phyloP scores from a whole-genome alignment of 2,113 vertebrate species.

The Pangasianodon hypophthalmus region DNA sequence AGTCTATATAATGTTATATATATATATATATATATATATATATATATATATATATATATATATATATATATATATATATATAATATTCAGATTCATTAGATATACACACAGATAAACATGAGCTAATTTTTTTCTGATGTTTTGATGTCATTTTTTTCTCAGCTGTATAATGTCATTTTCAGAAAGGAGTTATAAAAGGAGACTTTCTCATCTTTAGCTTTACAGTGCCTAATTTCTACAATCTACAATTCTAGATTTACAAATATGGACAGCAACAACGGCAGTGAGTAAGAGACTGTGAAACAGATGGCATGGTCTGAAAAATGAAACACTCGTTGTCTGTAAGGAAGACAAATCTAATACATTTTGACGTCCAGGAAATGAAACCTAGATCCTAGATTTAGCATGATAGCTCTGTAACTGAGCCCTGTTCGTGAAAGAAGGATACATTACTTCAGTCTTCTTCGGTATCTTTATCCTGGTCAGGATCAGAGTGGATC shows the following conservation, averaged over 20 bases:
- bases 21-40: too few relatives aligned
- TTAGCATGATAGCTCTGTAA: neutral
- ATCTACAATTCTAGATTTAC: neutral
- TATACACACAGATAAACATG: neutral
- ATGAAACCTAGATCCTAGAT: neutral
- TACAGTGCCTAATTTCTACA: neutral
- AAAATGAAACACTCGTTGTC: slow-evolving; percentile 4
- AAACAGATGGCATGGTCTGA: neutral
- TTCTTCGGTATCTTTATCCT: neutral
- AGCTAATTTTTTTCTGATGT: neutral
- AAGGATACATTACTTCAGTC: neutral
- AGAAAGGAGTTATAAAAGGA: neutral
- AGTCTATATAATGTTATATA: too few relatives aligned
- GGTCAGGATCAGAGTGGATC: neutral
- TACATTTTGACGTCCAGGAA: neutral
- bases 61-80: too few relatives aligned
- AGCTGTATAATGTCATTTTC: neutral
- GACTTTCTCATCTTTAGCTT: neutral
- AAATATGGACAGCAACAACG: neutral
- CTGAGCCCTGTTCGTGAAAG: neutral
- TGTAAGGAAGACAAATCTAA: neutral
- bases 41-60: too few relatives aligned
- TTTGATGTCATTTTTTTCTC: neutral
- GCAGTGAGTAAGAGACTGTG: neutral
- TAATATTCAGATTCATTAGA: neutral